These are phyloP conservation scores for Drosophila dives DNA, from an alignment of 2,888 invertebrate genomes.

Conservation along the genomic window DNA sequence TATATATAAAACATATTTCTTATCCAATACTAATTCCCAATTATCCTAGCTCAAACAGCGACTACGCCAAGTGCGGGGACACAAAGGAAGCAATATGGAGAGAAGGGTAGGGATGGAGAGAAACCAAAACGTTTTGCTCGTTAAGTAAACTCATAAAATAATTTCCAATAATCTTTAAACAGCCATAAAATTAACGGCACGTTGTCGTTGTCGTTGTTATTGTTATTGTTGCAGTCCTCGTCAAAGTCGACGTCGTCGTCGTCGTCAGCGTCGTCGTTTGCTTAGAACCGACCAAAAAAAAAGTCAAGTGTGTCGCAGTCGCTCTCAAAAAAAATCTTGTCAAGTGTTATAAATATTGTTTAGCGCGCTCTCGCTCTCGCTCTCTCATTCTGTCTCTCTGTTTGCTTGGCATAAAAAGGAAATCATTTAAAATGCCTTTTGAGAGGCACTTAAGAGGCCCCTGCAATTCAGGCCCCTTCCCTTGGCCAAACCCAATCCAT, in stretches of 20 bases:
- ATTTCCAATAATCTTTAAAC: constrained; percentile 80
- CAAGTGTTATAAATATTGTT: constrained; percentile 79
- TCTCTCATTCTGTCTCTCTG: neutral
- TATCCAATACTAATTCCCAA: neutral
- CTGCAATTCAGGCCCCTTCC: constrained; percentile 3
- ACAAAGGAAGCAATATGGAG: constrained; percentile 2
- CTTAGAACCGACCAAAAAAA: constrained; percentile 28
- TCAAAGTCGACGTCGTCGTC: constrained; percentile 18
- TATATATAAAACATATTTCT: neutral
- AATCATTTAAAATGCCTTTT: constrained; percentile 64
- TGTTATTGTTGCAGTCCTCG: constrained; percentile 23
- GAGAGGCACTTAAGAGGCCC: constrained; percentile 62
- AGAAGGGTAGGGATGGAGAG: neutral
- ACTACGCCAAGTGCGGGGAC: neutral
- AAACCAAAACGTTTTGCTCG: constrained; percentile 63
- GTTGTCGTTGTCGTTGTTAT: constrained; percentile 58
- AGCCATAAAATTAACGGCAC: constrained; percentile 77
- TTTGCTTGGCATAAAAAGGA: constrained; percentile 40
- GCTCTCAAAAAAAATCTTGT: constrained; percentile 71
- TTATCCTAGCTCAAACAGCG: constrained; percentile 10
- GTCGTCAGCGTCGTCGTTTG: constrained; percentile 14
- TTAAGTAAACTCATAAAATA: constrained; percentile 74
- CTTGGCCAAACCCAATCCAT: constrained; percentile 15
- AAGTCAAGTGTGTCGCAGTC: constrained; percentile 57
- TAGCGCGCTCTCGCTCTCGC: constrained; percentile 51